Percentiles rank a stretch among this genome's conserved stretches.
Evolutionary conservation across 1,140 invertebrate species (phyloP).

Genomic region (Stratiolaelaps scimitus): DNA sequence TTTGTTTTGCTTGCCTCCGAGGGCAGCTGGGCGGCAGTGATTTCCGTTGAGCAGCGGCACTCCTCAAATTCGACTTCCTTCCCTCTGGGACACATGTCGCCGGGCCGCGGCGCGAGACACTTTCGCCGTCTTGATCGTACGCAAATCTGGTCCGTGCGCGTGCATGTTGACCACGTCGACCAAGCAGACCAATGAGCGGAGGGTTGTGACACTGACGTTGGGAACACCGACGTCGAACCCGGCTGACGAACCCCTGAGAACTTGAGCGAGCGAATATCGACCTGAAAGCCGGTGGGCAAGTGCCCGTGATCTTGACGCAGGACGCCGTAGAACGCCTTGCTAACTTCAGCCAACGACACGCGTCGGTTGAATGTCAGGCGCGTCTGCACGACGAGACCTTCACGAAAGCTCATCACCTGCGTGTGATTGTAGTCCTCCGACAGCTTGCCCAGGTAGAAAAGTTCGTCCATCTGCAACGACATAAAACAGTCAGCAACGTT

Average conservation of each 20-base stretch:
- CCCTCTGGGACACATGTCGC: slow-evolving; percentile 1
- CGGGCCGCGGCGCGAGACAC: slow-evolving; percentile 5
- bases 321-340: slow-evolving; percentile 11
- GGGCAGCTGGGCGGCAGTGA: not conserved
- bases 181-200: slow-evolving; percentile 22
- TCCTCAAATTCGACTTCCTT: slow-evolving; percentile 26
- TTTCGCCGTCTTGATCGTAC: slow-evolving; percentile 18
- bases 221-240: not conserved
- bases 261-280: slow-evolving; percentile 22
- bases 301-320: slow-evolving; percentile 22
- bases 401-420: slow-evolving; percentile 11
- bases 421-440: slow-evolving; percentile 27
- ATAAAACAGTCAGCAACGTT: not conserved
- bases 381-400: slow-evolving; percentile 25
- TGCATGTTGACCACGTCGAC: slow-evolving; percentile 17
- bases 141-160: slow-evolving; percentile 18
- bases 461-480: slow-evolving; percentile 25
- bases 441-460: slow-evolving; percentile 25
- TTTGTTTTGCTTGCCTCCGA: not conserved
- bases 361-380: slow-evolving; percentile 13
- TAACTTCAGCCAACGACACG: slow-evolving; percentile 15
- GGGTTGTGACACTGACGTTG: not conserved
- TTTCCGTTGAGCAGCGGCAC: slow-evolving; percentile 2
- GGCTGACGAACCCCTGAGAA: slow-evolving; percentile 2
- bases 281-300: slow-evolving; percentile 21